Percentiles rank a stretch among this genome's conserved stretches.
Conservation (phyloP, 2,888 invertebrate genomes). For the Drosophila limbata region DNA sequence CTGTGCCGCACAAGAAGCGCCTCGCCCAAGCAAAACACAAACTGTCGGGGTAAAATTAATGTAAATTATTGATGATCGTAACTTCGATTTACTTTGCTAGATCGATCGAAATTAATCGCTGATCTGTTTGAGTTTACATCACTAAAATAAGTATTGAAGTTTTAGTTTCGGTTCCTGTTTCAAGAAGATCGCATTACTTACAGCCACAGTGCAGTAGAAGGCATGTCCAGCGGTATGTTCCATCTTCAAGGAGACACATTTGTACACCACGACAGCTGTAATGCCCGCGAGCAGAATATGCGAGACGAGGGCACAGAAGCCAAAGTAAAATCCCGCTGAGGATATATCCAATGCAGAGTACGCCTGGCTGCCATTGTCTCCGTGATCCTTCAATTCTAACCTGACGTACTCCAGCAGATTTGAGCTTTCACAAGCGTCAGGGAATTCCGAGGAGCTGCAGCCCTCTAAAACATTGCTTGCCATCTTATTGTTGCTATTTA, state of each 20-base stretch:
- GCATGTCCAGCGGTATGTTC: constrained; percentile 83
- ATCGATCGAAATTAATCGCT: not conserved
- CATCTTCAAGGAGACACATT: constrained; percentile 79
- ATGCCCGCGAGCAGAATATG: constrained; percentile 62
- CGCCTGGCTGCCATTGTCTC: constrained; percentile 18
- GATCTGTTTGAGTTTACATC: not conserved
- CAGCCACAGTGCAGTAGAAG: constrained; percentile 83
- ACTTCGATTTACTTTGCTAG: not conserved
- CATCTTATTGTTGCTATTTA: constrained; percentile 37
- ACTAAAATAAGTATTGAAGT: not conserved
- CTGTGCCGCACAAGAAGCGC: constrained; percentile 80
- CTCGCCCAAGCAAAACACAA: constrained; percentile 81
- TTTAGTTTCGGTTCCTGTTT: not conserved
- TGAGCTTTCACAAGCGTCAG: constrained; percentile 42
- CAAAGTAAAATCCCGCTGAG: constrained; percentile 61
- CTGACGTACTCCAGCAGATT: constrained; percentile 27
- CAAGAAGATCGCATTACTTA: constrained; percentile 59
- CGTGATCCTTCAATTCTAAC: not conserved
- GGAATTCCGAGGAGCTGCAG: constrained; percentile 45
- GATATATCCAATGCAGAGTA: not conserved
- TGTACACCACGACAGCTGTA: constrained; percentile 56
- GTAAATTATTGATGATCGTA: not conserved
- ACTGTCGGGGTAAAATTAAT: constrained; percentile 56
- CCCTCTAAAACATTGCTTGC: constrained; percentile 29
- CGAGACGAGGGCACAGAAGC: constrained; percentile 62